Percentiles rank a stretch among this genome's conserved stretches.
phyloP scores from a whole-genome alignment of 2,888 invertebrate species.

The Imbricaverruca yamaguchii region DNA sequence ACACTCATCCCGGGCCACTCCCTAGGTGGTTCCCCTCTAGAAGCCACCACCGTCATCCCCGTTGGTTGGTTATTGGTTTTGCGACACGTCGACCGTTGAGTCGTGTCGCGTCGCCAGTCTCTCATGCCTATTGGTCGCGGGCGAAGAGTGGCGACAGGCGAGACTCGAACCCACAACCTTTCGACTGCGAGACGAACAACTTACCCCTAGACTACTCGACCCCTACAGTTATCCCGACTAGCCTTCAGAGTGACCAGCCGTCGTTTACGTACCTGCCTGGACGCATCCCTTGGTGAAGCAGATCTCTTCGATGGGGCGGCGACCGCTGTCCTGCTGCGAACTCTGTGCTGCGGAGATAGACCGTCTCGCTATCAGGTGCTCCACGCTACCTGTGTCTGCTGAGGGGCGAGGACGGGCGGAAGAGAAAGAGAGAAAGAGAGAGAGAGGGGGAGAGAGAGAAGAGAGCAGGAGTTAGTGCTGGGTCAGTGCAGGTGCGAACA shows the following conservation, averaged over 20 bases:
- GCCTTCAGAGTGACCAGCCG: background rate
- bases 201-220: background rate
- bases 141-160: no score
- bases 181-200: no score
- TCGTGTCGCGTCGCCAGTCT: no score
- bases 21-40: no score
- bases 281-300: conserved; percentile 72
- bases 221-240: background rate
- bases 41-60: no score
- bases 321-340: conserved; percentile 17
- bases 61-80: no score
- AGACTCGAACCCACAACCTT: no score
- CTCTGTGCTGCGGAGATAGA: conserved; percentile 26
- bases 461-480: background rate
- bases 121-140: no score
- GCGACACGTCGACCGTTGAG: no score
- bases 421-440: conserved; percentile 19
- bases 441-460: conserved; percentile 15
- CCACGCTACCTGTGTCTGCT: conserved; percentile 23
- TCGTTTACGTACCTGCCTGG: conserved; percentile 54
- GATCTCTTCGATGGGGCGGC: conserved; percentile 41
- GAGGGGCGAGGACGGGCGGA: conserved; percentile 23
- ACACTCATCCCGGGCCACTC: no score
- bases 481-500: conserved; percentile 25
- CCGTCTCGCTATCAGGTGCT: conserved; percentile 12